These are phyloP conservation scores for Bilobella aurantiaca DNA, from an alignment of 1,140 invertebrate species.

Conservation along the genomic window DNA sequence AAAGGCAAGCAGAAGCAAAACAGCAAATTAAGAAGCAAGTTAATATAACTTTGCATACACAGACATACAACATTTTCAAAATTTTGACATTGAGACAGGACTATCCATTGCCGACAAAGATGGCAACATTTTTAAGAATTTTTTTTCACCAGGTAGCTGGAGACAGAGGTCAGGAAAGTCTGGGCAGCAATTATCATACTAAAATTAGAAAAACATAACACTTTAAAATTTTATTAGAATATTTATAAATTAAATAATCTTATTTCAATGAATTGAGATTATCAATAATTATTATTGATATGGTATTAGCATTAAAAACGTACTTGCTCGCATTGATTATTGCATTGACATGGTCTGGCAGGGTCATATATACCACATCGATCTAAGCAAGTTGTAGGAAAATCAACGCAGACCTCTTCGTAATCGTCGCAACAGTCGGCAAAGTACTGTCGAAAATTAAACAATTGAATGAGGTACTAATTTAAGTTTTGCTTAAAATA, in stretches of 20 bases:
- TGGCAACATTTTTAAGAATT: background rate
- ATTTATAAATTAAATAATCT: background rate
- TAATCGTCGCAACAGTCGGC: constrained; percentile 25
- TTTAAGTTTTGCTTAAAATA: too few relatives aligned
- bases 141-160: background rate
- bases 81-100: background rate
- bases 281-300: background rate
- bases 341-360: background rate
- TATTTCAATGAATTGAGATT: background rate
- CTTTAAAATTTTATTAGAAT: background rate
- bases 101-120: background rate
- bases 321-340: background rate
- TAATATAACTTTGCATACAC: background rate
- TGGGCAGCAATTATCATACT: constrained; percentile 4
- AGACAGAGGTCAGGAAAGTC: background rate
- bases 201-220: background rate
- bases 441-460: background rate
- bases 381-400: background rate
- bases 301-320: background rate
- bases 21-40: background rate
- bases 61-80: background rate
- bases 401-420: background rate
- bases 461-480: background rate
- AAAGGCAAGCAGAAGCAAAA: background rate
- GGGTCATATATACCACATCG: background rate